These are phyloP conservation scores for Caenorhabditis briggsae DNA, from an alignment of 1,140 invertebrate species.

Conservation along the genomic window DNA sequence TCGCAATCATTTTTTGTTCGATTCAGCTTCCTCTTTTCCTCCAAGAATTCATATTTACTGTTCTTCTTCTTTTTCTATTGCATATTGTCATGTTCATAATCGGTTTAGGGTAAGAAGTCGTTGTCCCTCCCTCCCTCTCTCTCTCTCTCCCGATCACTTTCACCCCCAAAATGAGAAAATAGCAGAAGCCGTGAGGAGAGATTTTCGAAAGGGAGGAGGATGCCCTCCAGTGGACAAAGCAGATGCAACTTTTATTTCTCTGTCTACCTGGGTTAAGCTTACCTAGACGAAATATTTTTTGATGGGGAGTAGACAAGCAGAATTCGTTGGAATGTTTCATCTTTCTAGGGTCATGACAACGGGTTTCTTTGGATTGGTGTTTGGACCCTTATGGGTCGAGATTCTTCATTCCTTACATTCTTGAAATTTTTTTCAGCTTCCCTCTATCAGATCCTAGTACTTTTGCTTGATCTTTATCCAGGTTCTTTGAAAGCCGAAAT, in stretches of 20 bases:
- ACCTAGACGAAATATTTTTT: background rate
- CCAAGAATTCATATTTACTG: slow-evolving; percentile 23
- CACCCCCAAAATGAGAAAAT: slow-evolving; percentile 6
- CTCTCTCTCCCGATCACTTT: background rate
- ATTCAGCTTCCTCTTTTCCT: background rate
- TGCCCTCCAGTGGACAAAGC: slow-evolving; percentile 55
- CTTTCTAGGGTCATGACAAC: background rate
- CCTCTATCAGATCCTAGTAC: too few species aligned
- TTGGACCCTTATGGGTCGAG: too few species aligned
- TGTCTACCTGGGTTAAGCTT: slow-evolving; percentile 45
- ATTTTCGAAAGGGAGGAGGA: background rate
- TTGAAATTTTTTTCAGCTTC: too few species aligned
- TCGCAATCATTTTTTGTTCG: background rate
- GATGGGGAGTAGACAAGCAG: background rate
- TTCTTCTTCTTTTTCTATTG: background rate
- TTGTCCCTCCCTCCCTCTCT: background rate
- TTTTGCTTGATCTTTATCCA: too few species aligned
- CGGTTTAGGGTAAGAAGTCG: slow-evolving; percentile 34
- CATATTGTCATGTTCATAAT: slow-evolving; percentile 47
- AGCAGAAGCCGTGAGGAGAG: background rate
- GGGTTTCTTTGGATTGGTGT: too few species aligned
- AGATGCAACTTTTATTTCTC: slow-evolving; percentile 14
- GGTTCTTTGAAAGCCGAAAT: too few species aligned
- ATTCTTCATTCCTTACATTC: too few species aligned
- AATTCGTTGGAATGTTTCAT: background rate